A percentile compares a stretch with the other conserved stretches of the same genome.
phyloP scores from a whole-genome alignment of 1,140 invertebrate genomes.

The Drosophila sulfurigaster region DNA sequence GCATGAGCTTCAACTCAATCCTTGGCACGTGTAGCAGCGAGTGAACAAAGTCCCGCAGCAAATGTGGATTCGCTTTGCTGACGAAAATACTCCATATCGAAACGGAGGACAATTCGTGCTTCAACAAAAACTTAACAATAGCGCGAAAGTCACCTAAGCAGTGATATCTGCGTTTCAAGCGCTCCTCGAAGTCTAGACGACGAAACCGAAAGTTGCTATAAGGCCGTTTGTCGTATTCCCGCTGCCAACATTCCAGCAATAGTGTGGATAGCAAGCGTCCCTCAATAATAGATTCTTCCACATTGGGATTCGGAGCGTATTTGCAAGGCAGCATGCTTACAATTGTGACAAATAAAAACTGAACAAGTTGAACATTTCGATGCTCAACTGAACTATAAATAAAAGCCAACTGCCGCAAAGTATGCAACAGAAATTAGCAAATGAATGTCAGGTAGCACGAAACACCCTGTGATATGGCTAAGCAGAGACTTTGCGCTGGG shows the following conservation, averaged over 20 bases:
- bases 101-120: constrained; percentile 17
- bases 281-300: not conserved
- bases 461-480: constrained; percentile 32
- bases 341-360: not conserved
- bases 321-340: constrained; percentile 52
- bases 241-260: constrained; percentile 74
- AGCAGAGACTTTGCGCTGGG: not conserved
- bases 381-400: not conserved
- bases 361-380: not conserved
- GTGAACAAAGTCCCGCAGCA: constrained; percentile 55
- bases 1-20: constrained; percentile 66
- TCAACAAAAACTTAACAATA: constrained; percentile 61
- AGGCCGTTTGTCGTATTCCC: constrained; percentile 77
- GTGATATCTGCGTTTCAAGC: constrained; percentile 61
- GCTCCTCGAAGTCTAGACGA: constrained; percentile 64
- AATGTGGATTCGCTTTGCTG: constrained; percentile 37
- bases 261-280: constrained; percentile 46
- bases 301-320: constrained; percentile 13
- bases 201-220: constrained; percentile 65
- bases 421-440: constrained; percentile 27
- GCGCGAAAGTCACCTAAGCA: constrained; percentile 55
- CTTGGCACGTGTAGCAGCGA: constrained; percentile 28
- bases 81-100: constrained; percentile 45
- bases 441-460: not conserved
- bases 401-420: constrained; percentile 44